Conservation (phyloP, 2,888 invertebrate species). For the Loripinus fragilis region DNA sequence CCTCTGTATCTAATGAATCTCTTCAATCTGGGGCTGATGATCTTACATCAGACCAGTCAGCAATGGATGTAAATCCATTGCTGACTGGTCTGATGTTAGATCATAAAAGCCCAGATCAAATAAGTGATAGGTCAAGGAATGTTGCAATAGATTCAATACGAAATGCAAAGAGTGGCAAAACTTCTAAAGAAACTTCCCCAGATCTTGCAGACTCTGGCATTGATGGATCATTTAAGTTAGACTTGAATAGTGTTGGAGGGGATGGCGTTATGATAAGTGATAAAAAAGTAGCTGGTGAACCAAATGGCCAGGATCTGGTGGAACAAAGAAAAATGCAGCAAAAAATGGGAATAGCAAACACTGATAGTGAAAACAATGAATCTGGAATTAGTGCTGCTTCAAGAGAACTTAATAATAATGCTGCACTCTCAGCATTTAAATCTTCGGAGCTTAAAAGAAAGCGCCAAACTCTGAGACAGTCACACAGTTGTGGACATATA, state of each 20-base stretch:
- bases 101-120: conserved; percentile 22
- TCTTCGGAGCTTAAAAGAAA: background rate
- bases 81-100: background rate
- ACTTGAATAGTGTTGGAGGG: too few species aligned
- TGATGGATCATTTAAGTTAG: background rate
- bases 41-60: conserved; percentile 35
- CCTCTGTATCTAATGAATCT: conserved; percentile 51
- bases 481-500: background rate
- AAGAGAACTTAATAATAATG: background rate
- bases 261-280: too few species aligned
- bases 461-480: background rate
- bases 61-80: background rate
- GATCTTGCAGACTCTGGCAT: conserved; percentile 13
- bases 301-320: too few species aligned
- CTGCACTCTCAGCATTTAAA: background rate
- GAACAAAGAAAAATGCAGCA: background rate
- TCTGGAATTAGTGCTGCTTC: background rate
- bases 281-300: too few species aligned
- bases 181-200: conserved; percentile 10
- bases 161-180: conserved; percentile 17
- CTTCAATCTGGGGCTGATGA: conserved; percentile 48
- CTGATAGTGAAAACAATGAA: background rate
- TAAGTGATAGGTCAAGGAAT: conserved; percentile 45
- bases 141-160: conserved; percentile 53
- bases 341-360: background rate